Evolutionary conservation across 2,113 vertebrate genomes (phyloP).

Genomic region (Chitala chitala): DNA sequence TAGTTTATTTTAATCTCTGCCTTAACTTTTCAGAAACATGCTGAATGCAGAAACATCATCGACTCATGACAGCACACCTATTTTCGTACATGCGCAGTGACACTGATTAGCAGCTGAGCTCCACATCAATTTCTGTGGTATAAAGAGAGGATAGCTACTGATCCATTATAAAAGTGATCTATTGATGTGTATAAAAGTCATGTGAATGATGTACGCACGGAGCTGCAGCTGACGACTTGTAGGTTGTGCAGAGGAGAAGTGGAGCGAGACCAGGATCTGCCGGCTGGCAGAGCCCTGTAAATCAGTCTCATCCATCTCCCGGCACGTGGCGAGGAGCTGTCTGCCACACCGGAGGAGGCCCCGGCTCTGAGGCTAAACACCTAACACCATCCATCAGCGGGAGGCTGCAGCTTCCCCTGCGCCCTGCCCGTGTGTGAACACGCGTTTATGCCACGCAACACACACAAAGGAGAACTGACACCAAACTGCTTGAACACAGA

Average conservation of each 20-base stretch:
- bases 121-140: too few relatives aligned
- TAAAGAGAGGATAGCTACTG: neutral
- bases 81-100: too few relatives aligned
- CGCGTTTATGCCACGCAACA: neutral
- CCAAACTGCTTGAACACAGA: neutral
- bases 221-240: neutral
- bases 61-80: too few relatives aligned
- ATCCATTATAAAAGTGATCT: conserved; percentile 5
- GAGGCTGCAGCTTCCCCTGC: too few relatives aligned
- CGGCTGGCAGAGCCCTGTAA: neutral
- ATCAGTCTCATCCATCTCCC: conserved; percentile 8
- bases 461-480: too few relatives aligned
- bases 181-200: neutral
- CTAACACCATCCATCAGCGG: conserved; percentile 19
- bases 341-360: neutral
- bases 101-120: neutral
- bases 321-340: neutral
- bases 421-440: too few relatives aligned
- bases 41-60: too few relatives aligned
- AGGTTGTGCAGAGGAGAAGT: neutral
- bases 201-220: too few relatives aligned
- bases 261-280: neutral
- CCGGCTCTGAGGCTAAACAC: conserved; percentile 3
- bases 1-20: too few relatives aligned
- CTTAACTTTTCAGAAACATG: too few relatives aligned